phyloP scores from a whole-genome alignment of 2,113 vertebrate genomes.

The Pluvialis apricaria region DNA sequence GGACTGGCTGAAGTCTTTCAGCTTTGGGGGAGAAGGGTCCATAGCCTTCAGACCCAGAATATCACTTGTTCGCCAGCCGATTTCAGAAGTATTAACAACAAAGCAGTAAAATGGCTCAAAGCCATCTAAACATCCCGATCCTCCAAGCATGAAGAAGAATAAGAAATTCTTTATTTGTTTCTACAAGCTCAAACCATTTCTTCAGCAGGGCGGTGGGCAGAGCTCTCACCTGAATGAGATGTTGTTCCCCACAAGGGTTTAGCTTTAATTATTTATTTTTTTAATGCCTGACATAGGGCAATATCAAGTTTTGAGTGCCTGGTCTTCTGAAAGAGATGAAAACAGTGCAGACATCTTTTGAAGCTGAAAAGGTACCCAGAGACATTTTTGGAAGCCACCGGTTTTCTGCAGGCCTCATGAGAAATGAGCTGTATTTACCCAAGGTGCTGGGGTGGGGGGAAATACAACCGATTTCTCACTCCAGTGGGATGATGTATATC shows the following conservation, averaged over 20 bases:
- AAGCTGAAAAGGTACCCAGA: background rate
- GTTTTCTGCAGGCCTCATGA: background rate
- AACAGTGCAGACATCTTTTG: background rate
- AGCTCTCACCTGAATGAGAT: background rate
- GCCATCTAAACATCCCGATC: background rate
- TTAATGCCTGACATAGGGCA: background rate
- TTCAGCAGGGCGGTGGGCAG: background rate
- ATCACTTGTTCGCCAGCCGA: too few relatives aligned
- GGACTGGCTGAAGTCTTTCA: background rate
- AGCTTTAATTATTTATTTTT: background rate
- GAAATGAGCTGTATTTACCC: background rate
- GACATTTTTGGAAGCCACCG: background rate
- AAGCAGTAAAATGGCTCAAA: background rate
- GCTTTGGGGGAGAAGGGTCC: background rate
- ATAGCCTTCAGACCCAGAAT: background rate
- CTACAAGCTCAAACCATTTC: background rate
- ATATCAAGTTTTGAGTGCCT: background rate
- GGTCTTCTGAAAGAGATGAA: background rate
- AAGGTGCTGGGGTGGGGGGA: background rate
- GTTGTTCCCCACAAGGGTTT: background rate
- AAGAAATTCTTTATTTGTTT: background rate
- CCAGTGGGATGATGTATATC: background rate
- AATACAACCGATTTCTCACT: background rate
- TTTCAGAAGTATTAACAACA: background rate
- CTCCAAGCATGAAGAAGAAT: background rate